Conservation (phyloP, 2,797 vertebrate genomes). For the Muscicapa comitata region DNA sequence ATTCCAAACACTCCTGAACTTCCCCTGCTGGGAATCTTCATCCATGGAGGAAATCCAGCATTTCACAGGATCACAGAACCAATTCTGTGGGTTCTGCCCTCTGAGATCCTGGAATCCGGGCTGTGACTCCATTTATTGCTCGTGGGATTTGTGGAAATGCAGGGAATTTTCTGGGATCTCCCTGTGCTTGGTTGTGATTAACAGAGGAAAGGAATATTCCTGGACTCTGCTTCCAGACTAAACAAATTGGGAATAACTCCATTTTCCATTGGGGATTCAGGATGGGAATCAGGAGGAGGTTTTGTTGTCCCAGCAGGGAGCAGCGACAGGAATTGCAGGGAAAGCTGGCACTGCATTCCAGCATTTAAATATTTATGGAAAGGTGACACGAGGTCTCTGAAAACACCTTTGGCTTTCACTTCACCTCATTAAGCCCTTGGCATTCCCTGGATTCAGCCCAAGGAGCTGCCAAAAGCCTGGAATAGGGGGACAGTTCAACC, state of each 20-base stretch:
- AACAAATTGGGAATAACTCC: accelerated
- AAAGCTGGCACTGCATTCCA: not conserved
- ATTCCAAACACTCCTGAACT: accelerated
- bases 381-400: not conserved
- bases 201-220: not conserved
- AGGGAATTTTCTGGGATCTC: not conserved
- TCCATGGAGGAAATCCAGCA: not conserved
- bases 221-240: not conserved
- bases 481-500: not conserved
- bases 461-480: not conserved
- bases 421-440: not conserved
- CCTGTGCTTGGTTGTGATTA: not conserved
- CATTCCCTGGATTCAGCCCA: not conserved
- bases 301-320: not conserved
- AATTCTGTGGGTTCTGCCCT: not conserved
- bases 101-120: not conserved
- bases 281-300: not conserved
- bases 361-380: not conserved
- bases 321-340: not conserved
- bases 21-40: not conserved
- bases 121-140: accelerated
- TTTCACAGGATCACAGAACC: not conserved
- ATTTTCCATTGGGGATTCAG: not conserved
- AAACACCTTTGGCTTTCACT: not conserved
- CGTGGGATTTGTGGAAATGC: accelerated